These are phyloP conservation scores for Eupithecia dodoneata DNA, from an alignment of 2,888 invertebrate genomes.

Conservation along the genomic window DNA sequence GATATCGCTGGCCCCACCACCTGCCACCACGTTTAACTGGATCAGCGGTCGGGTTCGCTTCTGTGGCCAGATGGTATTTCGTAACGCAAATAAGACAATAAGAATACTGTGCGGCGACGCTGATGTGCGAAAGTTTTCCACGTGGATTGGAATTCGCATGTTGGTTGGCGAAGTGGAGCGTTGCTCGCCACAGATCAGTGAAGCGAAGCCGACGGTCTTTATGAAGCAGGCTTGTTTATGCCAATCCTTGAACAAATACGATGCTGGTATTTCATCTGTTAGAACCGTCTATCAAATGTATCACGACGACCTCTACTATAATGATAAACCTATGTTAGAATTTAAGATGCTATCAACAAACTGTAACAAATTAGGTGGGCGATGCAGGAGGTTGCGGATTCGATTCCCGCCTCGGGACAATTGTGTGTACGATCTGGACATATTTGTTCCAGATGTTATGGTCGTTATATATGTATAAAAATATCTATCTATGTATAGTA, in stretches of 20 bases:
- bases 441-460: too few relatives aligned
- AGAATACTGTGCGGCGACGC: conserved; percentile 7
- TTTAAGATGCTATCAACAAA: too few relatives aligned
- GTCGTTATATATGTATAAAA: too few relatives aligned
- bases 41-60: conserved; percentile 29
- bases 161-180: conserved; percentile 35
- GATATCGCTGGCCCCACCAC: conserved; percentile 51
- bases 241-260: not conserved
- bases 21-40: conserved; percentile 40
- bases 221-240: not conserved
- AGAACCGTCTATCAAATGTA: too few relatives aligned
- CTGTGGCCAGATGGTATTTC: conserved; percentile 15
- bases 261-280: not conserved
- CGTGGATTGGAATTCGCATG: conserved; percentile 36
- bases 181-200: conserved; percentile 33
- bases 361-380: too few relatives aligned
- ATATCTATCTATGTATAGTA: too few relatives aligned
- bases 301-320: too few relatives aligned
- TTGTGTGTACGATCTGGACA: too few relatives aligned
- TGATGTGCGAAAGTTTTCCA: conserved; percentile 30
- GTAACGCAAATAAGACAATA: conserved; percentile 22
- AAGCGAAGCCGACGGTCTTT: conserved; percentile 17
- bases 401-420: too few relatives aligned
- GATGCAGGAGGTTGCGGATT: too few relatives aligned
- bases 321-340: too few relatives aligned